Evolutionary conservation across 2,797 vertebrate genomes (phyloP).

Genomic region (Poliocrania exsul): DNA sequence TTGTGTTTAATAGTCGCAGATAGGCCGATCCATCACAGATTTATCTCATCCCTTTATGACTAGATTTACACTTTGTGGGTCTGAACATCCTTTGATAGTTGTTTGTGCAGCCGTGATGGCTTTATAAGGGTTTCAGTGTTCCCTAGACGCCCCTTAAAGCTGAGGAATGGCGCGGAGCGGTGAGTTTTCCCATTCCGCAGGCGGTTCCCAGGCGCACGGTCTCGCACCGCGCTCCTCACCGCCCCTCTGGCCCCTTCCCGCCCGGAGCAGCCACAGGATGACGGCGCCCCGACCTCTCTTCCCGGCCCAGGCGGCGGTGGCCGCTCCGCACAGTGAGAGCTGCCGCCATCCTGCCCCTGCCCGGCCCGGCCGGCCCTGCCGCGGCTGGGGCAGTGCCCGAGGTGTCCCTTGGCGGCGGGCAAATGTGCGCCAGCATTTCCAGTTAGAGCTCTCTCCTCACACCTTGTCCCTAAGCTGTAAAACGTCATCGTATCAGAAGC

Average conservation of each 20-base stretch:
- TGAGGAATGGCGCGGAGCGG: rapidly evolving
- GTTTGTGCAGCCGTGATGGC: not conserved
- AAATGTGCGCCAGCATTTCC: not conserved
- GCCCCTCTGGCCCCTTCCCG: rapidly evolving
- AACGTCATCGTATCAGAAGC: not conserved
- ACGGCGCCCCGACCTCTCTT: rapidly evolving
- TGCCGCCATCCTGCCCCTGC: too few relatives aligned
- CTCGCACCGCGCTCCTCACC: rapidly evolving
- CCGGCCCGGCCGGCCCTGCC: too few relatives aligned
- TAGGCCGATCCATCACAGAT: not conserved
- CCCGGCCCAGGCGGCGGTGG: too few relatives aligned
- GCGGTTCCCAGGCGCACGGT: rapidly evolving
- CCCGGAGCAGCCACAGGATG: rapidly evolving
- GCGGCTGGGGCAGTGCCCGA: too few relatives aligned
- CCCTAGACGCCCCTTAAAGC: too few relatives aligned
- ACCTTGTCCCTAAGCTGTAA: not conserved
- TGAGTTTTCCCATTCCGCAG: not conserved
- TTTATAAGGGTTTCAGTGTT: not conserved
- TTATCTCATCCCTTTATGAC: not conserved
- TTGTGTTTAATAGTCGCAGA: not conserved
- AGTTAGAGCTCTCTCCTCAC: not conserved
- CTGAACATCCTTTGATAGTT: not conserved
- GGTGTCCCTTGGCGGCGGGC: too few relatives aligned
- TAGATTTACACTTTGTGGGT: not conserved
- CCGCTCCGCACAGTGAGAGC: too few relatives aligned